These are phyloP conservation scores for Marcusenius ussheri DNA, from an alignment of 2,113 vertebrate species.

Conservation along the genomic window DNA sequence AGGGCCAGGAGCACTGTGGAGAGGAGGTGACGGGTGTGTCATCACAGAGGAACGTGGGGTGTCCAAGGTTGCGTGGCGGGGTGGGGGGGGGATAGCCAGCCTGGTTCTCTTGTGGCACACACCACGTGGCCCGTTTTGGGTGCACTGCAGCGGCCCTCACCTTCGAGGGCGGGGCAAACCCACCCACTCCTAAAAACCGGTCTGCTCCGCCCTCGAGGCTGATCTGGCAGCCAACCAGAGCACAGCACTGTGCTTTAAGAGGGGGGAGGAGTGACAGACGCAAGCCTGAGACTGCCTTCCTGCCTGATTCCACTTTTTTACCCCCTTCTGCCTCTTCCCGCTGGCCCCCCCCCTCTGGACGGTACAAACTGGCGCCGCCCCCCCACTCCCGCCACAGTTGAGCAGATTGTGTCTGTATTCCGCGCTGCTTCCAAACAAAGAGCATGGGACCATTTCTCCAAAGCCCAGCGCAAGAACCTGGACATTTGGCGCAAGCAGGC, in stretches of 20 bases:
- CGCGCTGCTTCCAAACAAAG: slow-evolving; percentile 98
- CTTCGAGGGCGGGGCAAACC: neutral
- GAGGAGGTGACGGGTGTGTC: neutral
- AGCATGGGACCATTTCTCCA: slow-evolving; percentile 99
- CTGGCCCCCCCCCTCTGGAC: slow-evolving; percentile 70
- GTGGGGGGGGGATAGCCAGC: neutral
- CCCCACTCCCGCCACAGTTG: slow-evolving; percentile 76
- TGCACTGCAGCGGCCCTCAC: neutral
- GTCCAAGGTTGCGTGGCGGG: neutral
- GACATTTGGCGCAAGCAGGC: slow-evolving; percentile 97
- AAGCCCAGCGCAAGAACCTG: slow-evolving; percentile 99
- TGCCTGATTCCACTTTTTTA: slow-evolving; percentile 84
- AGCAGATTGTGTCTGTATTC: slow-evolving; percentile 99
- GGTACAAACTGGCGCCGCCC: slow-evolving; percentile 54
- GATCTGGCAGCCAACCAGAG: neutral
- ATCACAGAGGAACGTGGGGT: neutral
- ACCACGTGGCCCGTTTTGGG: neutral
- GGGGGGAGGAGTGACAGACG: slow-evolving; percentile 38
- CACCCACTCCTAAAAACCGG: neutral
- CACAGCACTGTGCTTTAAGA: slow-evolving; percentile 27
- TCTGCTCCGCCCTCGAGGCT: neutral
- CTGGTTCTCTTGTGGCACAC: neutral
- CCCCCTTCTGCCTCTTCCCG: slow-evolving; percentile 77
- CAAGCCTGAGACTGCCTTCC: slow-evolving; percentile 50
- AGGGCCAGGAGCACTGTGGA: neutral